These are phyloP conservation scores for Thamnophis sirtalis DNA, from an alignment of 2,113 vertebrate genomes.

Conservation along the genomic window DNA sequence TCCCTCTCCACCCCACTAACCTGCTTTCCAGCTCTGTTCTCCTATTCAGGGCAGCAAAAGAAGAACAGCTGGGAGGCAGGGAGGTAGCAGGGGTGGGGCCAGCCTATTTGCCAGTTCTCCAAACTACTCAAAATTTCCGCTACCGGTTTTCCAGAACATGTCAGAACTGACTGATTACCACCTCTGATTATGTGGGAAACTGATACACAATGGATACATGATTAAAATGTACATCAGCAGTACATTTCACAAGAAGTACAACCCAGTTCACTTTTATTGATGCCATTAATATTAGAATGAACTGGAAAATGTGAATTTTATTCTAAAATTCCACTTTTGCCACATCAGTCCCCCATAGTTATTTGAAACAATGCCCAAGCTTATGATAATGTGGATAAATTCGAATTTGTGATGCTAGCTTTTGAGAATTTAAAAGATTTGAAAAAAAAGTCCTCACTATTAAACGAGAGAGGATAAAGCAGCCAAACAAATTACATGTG, in stretches of 20 bases:
- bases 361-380: conserved; percentile 34
- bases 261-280: background rate
- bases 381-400: background rate
- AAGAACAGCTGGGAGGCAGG: too few species aligned
- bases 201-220: background rate
- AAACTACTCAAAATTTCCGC: too few species aligned
- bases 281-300: background rate
- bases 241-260: background rate
- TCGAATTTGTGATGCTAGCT: conserved; percentile 21
- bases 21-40: too few species aligned
- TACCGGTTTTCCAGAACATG: too few species aligned
- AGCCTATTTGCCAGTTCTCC: too few species aligned
- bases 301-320: conserved; percentile 36
- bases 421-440: conserved; percentile 21
- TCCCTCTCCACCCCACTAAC: too few species aligned
- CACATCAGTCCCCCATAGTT: background rate
- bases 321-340: conserved; percentile 1
- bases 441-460: background rate
- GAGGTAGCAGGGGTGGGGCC: too few species aligned
- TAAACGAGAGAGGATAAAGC: conserved; percentile 24
- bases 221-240: background rate
- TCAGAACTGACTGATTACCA: too few species aligned
- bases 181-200: background rate
- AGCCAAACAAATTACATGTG: conserved; percentile 42
- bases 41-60: too few species aligned